Conservation (phyloP, 2,113 vertebrate genomes). For the Rhabdornis inornatus region DNA sequence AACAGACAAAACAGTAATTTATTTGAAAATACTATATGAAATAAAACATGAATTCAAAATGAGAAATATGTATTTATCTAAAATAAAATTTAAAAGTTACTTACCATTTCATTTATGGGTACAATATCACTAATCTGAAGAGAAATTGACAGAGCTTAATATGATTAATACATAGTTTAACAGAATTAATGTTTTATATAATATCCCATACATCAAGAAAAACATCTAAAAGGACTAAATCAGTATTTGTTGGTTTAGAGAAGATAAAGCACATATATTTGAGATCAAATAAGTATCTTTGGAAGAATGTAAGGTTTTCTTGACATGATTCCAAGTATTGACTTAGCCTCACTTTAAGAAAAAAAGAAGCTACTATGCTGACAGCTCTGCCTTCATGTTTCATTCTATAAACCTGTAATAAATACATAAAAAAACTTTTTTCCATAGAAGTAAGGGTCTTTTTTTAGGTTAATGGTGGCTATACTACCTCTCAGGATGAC, state of each 20-base stretch:
- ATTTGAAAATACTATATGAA: neutral
- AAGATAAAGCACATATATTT: slow-evolving; percentile 8
- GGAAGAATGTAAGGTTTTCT: neutral
- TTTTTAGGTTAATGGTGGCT: neutral
- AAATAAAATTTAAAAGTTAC: neutral
- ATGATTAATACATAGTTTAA: neutral
- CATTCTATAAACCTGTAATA: neutral
- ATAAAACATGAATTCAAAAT: neutral
- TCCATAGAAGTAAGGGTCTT: neutral
- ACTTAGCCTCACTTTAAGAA: neutral
- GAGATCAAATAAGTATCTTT: neutral
- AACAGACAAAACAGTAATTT: neutral
- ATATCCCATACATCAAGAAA: neutral
- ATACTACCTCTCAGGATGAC: neutral
- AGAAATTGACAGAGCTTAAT: neutral
- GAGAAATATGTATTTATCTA: neutral
- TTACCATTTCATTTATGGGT: neutral
- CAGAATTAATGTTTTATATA: neutral
- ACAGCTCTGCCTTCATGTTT: neutral
- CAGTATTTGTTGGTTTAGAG: slow-evolving; percentile 32
- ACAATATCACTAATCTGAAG: neutral
- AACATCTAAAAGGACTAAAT: slow-evolving; percentile 6
- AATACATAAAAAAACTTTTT: neutral
- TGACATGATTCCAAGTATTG: neutral
- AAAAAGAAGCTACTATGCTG: neutral